These are phyloP conservation scores for Lasioglossum zephyrum DNA, from an alignment of 2,888 invertebrate species.

Conservation along the genomic window DNA sequence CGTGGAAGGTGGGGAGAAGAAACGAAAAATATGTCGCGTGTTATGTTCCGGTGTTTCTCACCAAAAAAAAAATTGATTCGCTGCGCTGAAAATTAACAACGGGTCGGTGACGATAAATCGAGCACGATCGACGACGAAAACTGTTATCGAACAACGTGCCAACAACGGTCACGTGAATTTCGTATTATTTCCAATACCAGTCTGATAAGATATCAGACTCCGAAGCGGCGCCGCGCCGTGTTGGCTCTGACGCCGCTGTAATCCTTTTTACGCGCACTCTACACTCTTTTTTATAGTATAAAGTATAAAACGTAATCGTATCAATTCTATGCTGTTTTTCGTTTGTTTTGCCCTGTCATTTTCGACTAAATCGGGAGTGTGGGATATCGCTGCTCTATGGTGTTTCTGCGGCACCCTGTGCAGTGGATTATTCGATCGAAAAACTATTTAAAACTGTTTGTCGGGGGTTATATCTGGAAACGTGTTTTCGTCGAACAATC, in stretches of 20 bases:
- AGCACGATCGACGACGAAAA: neutral
- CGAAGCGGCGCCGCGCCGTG: slow-evolving; percentile 46
- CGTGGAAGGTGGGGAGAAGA: neutral
- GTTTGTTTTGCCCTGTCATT: no score
- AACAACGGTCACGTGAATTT: slow-evolving; percentile 1
- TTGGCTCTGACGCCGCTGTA: slow-evolving; percentile 6
- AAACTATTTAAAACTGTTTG: no score
- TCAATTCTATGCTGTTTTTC: no score
- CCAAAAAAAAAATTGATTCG: neutral
- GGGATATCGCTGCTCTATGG: no score
- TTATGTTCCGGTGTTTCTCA: neutral
- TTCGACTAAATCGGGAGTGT: no score
- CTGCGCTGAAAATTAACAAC: neutral
- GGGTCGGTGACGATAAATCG: neutral
- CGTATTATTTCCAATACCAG: slow-evolving; percentile 29
- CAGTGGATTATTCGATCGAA: no score
- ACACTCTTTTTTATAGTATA: no score
- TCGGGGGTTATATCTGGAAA: neutral
- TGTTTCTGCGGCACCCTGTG: no score
- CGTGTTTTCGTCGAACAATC: neutral
- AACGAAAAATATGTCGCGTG: neutral
- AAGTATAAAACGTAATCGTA: no score
- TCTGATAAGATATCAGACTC: slow-evolving; percentile 68
- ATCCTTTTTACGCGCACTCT: neutral
- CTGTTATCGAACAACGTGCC: neutral